These are phyloP conservation scores for Drosophila ogumai DNA, from an alignment of 1,140 invertebrate species.

Conservation along the genomic window DNA sequence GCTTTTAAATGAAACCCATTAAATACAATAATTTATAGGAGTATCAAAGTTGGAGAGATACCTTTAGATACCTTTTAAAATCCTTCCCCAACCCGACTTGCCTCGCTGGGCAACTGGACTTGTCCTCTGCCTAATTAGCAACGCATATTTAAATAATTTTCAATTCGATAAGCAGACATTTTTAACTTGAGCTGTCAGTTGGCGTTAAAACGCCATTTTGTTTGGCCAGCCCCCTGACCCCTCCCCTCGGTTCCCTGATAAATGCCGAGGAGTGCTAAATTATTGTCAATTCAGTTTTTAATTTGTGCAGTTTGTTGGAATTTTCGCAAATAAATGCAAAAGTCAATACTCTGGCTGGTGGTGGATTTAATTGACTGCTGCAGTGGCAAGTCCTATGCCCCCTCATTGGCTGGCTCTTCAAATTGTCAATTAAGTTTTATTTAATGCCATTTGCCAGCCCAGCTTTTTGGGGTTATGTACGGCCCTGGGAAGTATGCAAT, in stretches of 20 bases:
- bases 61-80: conserved; percentile 3
- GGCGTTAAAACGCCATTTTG: conserved; percentile 80
- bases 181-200: conserved; percentile 84
- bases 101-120: conserved; percentile 32
- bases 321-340: conserved; percentile 76
- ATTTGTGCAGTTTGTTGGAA: conserved; percentile 76
- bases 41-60: not conserved
- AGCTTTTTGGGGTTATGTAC: conserved; percentile 70
- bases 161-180: conserved; percentile 84
- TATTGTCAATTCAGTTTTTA: conserved; percentile 80
- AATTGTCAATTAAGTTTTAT: conserved; percentile 84
- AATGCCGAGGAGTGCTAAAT: conserved; percentile 79
- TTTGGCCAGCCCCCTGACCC: conserved; percentile 59
- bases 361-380: conserved; percentile 75
- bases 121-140: conserved; percentile 83
- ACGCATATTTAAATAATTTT: conserved; percentile 84
- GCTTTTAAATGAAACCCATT: accelerated
- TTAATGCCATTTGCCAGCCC: conserved; percentile 77
- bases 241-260: conserved; percentile 25
- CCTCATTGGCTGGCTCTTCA: conserved; percentile 53
- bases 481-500: conserved; percentile 66
- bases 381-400: conserved; percentile 12
- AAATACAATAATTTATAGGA: not conserved
- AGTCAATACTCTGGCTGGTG: conserved; percentile 57
- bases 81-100: not conserved